Base-by-base conservation (phyloP, 92 coral and sea anemone species). In the Pocillopora grandis region DNA sequence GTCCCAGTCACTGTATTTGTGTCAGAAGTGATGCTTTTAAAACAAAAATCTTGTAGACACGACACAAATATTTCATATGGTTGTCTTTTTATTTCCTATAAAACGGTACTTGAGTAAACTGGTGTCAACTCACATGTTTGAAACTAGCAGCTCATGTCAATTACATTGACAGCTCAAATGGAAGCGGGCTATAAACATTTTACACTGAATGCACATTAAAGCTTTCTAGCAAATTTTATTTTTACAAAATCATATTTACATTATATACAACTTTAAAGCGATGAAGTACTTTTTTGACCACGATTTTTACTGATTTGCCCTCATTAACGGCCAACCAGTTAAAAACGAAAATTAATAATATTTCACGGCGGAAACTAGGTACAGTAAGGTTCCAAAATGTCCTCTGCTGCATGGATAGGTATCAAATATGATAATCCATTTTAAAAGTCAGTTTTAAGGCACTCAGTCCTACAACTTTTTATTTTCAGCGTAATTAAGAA, bases 171-270 rank as follows among this genome's bases (percentile, higher is more conserved):
- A 13, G 80, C 55, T 83, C 75, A 76, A 74, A 83, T 74, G 73
- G 42, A 63, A 83, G 86, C 80, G 75, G 42, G 72, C 72, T 49
- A 9, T 49, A 16, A 35, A 71, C 68, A 73, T 64, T 83, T 72
- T 68, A 68, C 36, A 61, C 72, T 42, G 52, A 82, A 31, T 37
- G 62, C 49, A 72, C 86, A 73, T 73, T 72, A 82, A 77, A 81
- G 83, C 85, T 85, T 76, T 62, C 84, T 76, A 18, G 66, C 74
- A 90, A 86, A 70, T 57, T 79, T 75, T 42, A 3, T 42, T 79
- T 75, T 81, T 92, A 92, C 82, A 92, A 92, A 92, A 85, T 42
- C 52, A 3, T 92, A 90, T 92, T 88, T 92, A 92, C 96, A 92
- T 21, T 66, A 88, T 90, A 78, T 90, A 86, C 90, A 90, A 60